These are phyloP conservation scores for Corella eumyota DNA, from an alignment of 23 tunicate genomes.

Conservation along the genomic window DNA sequence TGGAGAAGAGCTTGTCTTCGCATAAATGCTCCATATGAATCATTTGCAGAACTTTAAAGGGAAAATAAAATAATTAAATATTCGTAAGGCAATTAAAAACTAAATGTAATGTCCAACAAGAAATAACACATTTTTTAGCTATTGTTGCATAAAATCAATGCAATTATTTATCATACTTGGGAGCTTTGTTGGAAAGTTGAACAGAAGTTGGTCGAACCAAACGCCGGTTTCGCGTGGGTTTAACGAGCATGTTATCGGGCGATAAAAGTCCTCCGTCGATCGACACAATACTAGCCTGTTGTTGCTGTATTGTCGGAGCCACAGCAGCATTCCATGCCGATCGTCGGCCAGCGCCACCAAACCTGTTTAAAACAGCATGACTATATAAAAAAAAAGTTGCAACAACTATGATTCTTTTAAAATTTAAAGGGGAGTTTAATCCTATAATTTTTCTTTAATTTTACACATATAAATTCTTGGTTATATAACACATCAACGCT, in stretches of 20 bases:
- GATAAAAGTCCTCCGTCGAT: conserved; percentile 78
- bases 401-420: no score
- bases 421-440: no score
- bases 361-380: no score
- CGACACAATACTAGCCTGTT: conserved; percentile 52
- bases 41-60: conserved; percentile 1
- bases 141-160: no score
- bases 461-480: no score
- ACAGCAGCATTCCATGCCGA: conserved; percentile 11
- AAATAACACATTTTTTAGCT: neutral
- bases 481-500: no score
- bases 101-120: neutral
- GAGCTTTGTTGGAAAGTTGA: neutral
- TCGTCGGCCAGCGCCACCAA: neutral
- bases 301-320: conserved; percentile 12
- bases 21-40: conserved; percentile 26
- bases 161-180: no score
- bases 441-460: no score
- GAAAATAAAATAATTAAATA: neutral
- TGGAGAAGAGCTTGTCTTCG: conserved; percentile 51
- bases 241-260: conserved; percentile 1
- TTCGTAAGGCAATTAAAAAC: neutral
- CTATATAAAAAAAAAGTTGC: no score
- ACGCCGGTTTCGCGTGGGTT: conserved; percentile 10
- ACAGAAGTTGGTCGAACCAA: conserved; percentile 48